Base-by-base conservation (phyloP, 2,888 invertebrate species). In the Drosophila cognata region DNA sequence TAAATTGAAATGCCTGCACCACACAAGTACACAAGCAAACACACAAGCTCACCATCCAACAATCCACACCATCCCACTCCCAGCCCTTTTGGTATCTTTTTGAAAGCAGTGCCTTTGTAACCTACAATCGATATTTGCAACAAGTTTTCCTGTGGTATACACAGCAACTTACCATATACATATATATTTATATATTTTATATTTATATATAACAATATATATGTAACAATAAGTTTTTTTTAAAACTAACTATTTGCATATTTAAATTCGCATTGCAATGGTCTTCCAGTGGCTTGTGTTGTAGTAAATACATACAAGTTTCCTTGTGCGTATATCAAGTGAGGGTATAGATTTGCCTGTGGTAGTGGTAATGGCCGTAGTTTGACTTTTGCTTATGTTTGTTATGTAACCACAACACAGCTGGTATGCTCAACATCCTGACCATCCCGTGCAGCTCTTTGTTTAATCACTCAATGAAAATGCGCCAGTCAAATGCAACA, bases 51-150 rank as follows among this genome's bases (percentile, higher is more conserved):
- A 13, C 41, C 33, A n/a, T 41, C 2, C 53, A 2, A 11, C 31
- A 10, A 7, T 13, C n/a, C 18, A n/a, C 13, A 11, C 8, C n/a
- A 2, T 7, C 13, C 16, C 35, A 21, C 13, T 25, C 7, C 1
- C 33, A 31, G 11, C 28, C 13, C 13, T 41, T 16, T 21, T 66
- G 43, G 13, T 35, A 43, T 43, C n/a, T 10, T 33, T 48, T 4
- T 21, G 25, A 31, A 18, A 67, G 55, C 38, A 55, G 35, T 8
- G 61, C 76, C 70, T 46, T 50, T 58, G 67, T 51, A 64, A 50
- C 56, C 50, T 50, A 51, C 75, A 91, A 91, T 91, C 89, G 90
- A 91, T 91, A 88, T 86, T 89, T 82, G 92, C 92, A 91, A 91
- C 91, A 92, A 91, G 91, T 91, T 78, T 79, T 63, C 18, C 50